Evolutionary conservation across 2,797 vertebrate genomes (phyloP).

Genomic region (Crenuchus spilurus): DNA sequence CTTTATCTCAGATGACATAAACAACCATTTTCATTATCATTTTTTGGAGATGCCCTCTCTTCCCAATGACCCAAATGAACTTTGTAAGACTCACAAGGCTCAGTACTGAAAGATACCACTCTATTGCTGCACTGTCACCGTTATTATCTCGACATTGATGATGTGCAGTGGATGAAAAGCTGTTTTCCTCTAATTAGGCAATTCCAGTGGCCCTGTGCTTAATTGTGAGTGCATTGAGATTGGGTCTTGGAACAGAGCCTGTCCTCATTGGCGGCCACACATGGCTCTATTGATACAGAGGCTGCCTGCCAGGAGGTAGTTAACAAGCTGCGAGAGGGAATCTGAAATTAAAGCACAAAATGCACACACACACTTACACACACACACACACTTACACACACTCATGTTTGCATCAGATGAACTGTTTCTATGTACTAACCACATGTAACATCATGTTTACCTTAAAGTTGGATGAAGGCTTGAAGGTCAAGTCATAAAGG

Average conservation of each 20-base stretch:
- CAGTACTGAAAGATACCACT: no score
- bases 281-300: constrained; percentile 73
- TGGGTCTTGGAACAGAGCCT: constrained; percentile 65
- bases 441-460: neutral
- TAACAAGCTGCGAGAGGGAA: constrained; percentile 67
- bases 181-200: constrained; percentile 80
- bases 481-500: neutral
- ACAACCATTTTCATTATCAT: no score
- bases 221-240: constrained; percentile 75
- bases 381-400: no score
- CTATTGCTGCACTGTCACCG: neutral
- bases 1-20: no score
- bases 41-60: no score
- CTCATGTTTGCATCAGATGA: neutral
- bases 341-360: constrained; percentile 47
- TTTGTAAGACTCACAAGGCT: no score
- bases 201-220: constrained; percentile 73
- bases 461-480: neutral
- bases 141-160: constrained; percentile 33
- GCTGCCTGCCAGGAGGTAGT: constrained; percentile 71
- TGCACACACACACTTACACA: no score
- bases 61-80: no score
- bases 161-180: constrained; percentile 68
- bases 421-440: neutral
- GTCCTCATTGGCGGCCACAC: constrained; percentile 73